Conservation (phyloP, 2,113 vertebrate species). For the Nicator chloris region DNA sequence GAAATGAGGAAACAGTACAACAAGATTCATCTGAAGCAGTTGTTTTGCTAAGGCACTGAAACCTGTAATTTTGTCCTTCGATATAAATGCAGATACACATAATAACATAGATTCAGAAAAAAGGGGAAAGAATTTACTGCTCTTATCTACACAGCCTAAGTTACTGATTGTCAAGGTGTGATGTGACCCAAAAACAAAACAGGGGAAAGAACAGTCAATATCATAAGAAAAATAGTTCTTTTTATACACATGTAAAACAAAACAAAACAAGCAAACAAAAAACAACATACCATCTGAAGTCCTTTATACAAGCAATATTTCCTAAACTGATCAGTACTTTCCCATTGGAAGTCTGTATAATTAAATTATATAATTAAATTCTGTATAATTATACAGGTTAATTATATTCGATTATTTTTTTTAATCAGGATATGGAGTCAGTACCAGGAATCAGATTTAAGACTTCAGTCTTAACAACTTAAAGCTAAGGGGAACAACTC, state of each 20-base stretch:
- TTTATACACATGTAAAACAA: neutral
- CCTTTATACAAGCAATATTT: neutral
- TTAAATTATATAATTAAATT: too few species aligned
- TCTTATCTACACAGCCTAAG: neutral
- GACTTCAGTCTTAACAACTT: neutral
- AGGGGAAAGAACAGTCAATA: neutral
- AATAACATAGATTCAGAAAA: neutral
- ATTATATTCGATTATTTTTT: neutral
- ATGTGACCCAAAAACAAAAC: neutral
- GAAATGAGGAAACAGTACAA: neutral
- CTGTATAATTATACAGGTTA: neutral
- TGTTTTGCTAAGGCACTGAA: neutral
- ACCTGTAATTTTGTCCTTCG: neutral
- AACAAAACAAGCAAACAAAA: neutral
- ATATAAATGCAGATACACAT: neutral
- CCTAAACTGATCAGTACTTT: neutral
- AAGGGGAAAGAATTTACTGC: neutral
- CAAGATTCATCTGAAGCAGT: neutral
- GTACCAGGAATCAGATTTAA: neutral
- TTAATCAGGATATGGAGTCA: neutral
- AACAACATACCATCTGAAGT: neutral
- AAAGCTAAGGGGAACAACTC: neutral
- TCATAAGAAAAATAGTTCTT: neutral
- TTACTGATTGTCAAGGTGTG: neutral
- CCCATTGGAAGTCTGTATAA: neutral